Evolutionary conservation across 2,797 vertebrate species (phyloP), one percentile per base, ranked within the genome.

Genomic region (Myotis findleyi): DNA sequence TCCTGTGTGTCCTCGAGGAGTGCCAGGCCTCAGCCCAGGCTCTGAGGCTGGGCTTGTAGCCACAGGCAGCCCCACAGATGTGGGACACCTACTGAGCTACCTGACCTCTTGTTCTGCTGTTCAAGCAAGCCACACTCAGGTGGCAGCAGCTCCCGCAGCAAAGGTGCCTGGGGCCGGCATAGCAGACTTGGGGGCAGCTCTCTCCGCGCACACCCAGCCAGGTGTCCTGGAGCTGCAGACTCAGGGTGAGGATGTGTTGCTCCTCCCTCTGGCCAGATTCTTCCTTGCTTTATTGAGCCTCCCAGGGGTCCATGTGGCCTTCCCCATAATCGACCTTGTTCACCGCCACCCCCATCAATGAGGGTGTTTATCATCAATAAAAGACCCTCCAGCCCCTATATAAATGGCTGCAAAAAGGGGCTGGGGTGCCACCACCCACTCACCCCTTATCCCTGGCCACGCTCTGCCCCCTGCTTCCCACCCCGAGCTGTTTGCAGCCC

Each of bases 401-500:
- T 30, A 71, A 71, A 51, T 9, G 17, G 27, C 80, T 57, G 33
- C 83, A 18, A 41, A 92, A 36, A 44, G 2, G 7, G 25, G 20
- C 6, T 9, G 7, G n/a, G n/a, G 23, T 3, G 18, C 44, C 21
- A 25, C 23, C 4, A 20, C 38, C 33, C 77, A 16, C 57, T 14
- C n/a, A 57, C 44, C 25, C 66, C 7, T n/a, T 27, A 10, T 9
- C 20, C n/a, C n/a, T 7, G 25, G 23, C n/a, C 55, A 47, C 30
- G 53, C 41, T 14, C n/a, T 41, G 13, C 27, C 89, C 33, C 25
- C 4, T 16, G 4, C 51, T 33, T 66, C 20, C 49, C 77, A n/a
- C 14, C 66, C 41, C 7, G 0, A 38, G 33, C 55, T 27, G 21
- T 18, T 12, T 20, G 4, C 30, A 0, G 7, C 18, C 4, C 20